Evolutionary conservation across 1,140 invertebrate genomes (phyloP), one percentile per base, ranked within the genome.

Genomic region (Drosophila tristis): DNA sequence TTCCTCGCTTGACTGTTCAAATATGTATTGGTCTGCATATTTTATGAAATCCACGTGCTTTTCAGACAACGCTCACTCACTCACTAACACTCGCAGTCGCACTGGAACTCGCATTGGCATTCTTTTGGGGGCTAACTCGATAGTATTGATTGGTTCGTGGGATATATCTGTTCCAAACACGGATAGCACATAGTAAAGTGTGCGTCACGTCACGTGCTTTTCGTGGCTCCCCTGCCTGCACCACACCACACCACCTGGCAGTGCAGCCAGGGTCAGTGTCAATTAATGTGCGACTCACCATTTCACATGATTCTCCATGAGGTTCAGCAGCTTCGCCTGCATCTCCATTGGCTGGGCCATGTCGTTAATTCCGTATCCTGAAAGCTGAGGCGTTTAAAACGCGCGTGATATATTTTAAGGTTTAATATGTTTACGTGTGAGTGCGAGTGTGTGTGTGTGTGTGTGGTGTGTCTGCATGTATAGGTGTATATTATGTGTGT

Each of bases 31-130:
- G 63, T 57, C 45, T 87, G 64, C 75, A 86, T 86, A 87, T 87
- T 86, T 87, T 75, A 86, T 87, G 66, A 78, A 75, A 49, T 87
- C 75, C 82, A 87, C 74, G 82, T 86, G 82, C 82, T 81, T 75
- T 81, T 67, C 68, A 63, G 68, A 54, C 80, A 62, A 56, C 57
- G 61, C 47, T 56, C 44, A 57, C 45, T 23, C 25, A 60, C 45
- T 20, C 25, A 47, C 16, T 7, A 39, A 51, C 47, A 64, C 45
- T 39, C 23, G 4, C 35, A 39, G 11, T n/a, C 31, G 25, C 43
- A 47, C 23, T 5, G 26, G 49, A 25, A 57, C 43, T 59, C 15
- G 51, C 64, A 43, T 50, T 70, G 64, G 51, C 63, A 65, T 60
- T 64, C 44, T 39, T 39, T 39, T 39, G 1, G 35, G 35, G 35